phyloP scores from a whole-genome alignment of 1,140 invertebrate species.

The Diprion similis region DNA sequence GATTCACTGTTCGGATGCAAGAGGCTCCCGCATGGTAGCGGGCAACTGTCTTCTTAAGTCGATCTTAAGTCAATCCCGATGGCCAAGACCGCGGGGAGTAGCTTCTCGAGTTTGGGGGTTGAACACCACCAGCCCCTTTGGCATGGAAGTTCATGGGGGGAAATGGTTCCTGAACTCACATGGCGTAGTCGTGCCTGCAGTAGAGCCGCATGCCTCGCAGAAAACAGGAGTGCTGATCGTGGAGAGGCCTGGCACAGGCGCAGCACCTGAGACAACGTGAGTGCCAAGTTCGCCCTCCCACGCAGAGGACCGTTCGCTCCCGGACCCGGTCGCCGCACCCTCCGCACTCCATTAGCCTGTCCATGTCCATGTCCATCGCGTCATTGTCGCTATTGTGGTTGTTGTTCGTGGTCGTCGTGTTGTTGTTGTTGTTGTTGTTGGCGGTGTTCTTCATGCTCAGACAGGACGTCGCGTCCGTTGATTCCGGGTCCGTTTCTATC shows the following conservation, averaged over 20 bases:
- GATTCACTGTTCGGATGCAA: neutral
- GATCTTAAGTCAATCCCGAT: neutral
- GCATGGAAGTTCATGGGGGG: neutral
- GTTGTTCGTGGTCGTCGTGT: slow-evolving; percentile 11
- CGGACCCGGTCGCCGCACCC: slow-evolving; percentile 56
- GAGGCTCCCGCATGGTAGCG: slow-evolving; percentile 26
- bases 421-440: slow-evolving; percentile 25
- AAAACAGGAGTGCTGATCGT: slow-evolving; percentile 59
- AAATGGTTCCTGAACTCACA: slow-evolving; percentile 48
- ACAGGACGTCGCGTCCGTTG: slow-evolving; percentile 33
- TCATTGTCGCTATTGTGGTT: slow-evolving; percentile 33
- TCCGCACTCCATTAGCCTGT: slow-evolving; percentile 39
- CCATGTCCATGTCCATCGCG: slow-evolving; percentile 50
- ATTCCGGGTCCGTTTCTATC: slow-evolving; percentile 39
- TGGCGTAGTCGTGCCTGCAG: slow-evolving; percentile 56
- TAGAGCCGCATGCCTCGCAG: slow-evolving; percentile 56
- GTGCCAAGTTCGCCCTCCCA: slow-evolving; percentile 58
- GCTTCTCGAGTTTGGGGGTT: neutral
- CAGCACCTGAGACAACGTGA: slow-evolving; percentile 58
- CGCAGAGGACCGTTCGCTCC: slow-evolving; percentile 56
- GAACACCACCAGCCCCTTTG: neutral
- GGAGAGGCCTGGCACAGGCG: slow-evolving; percentile 52
- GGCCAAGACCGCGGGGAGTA: neutral
- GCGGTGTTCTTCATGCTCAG: slow-evolving; percentile 26
- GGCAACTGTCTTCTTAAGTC: slow-evolving; percentile 30